Conservation (phyloP, 1,140 invertebrate species). For the Halictus rubicundus region DNA sequence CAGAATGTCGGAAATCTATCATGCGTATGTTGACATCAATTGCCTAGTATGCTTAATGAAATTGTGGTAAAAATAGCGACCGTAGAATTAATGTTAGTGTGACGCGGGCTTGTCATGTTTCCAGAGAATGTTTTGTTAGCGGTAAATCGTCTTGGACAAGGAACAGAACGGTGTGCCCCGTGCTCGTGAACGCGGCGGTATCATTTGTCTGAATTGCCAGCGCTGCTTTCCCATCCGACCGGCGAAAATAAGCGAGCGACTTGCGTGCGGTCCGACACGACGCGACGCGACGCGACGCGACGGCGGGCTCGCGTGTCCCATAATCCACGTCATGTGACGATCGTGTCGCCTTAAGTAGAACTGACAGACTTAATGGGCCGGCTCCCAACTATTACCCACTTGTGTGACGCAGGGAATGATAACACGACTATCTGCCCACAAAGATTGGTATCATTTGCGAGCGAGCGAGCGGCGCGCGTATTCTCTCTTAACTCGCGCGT, state of each 20-base stretch:
- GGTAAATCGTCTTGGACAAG: neutral
- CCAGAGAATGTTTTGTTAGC: too few species aligned
- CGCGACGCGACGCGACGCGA: too few species aligned
- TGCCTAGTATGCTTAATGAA: too few species aligned
- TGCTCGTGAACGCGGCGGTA: neutral
- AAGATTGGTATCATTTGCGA: constrained; percentile 42
- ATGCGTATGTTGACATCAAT: too few species aligned
- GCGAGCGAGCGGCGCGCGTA: neutral
- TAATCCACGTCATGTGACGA: constrained; percentile 32
- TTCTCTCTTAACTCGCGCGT: constrained; percentile 5
- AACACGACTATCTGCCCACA: constrained; percentile 28
- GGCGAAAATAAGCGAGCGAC: neutral
- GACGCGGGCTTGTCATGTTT: too few species aligned
- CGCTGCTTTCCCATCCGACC: neutral
- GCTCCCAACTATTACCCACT: constrained; percentile 40
- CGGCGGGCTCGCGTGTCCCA: neutral
- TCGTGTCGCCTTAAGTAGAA: constrained; percentile 41
- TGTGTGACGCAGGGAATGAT: constrained; percentile 41
- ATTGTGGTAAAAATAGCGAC: too few species aligned
- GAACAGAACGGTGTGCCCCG: neutral
- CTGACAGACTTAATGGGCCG: constrained; percentile 35
- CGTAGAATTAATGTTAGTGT: too few species aligned
- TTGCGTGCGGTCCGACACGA: neutral
- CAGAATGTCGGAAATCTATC: too few species aligned
- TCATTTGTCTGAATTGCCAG: neutral